These are phyloP conservation scores for Entomobrya multifasciata DNA, from an alignment of 2,888 invertebrate genomes.

Conservation along the genomic window DNA sequence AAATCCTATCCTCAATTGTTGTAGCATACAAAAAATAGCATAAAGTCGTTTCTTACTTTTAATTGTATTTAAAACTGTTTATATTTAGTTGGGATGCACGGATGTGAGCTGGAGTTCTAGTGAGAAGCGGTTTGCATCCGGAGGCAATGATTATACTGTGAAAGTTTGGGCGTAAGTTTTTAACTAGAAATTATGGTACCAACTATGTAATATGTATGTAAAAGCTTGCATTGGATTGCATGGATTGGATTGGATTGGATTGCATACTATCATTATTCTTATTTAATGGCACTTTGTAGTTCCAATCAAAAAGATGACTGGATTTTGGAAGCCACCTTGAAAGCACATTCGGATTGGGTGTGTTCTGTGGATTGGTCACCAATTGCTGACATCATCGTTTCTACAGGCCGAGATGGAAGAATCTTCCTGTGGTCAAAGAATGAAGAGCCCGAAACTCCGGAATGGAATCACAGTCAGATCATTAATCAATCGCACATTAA, in stretches of 20 bases:
- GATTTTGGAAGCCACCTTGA: conserved; percentile 95
- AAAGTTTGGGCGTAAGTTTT: conserved; percentile 89
- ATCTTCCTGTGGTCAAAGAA: conserved; percentile 44
- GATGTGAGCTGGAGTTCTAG: conserved; percentile 97
- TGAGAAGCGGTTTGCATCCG: conserved; percentile 93
- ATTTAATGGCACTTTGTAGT: background rate
- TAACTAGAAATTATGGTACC: no score
- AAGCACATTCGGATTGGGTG: conserved; percentile 99
- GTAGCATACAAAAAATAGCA: no score
- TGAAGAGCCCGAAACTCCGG: conserved; percentile 20
- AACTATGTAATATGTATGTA: background rate
- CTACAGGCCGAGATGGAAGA: conserved; percentile 46
- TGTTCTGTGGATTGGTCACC: conserved; percentile 99
- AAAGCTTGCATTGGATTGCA: background rate
- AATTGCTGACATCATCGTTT: conserved; percentile 87
- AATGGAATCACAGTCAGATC: conserved; percentile 53
- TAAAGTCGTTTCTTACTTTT: background rate
- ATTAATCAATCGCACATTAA: background rate
- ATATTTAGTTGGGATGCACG: conserved; percentile 91
- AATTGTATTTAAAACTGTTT: background rate
- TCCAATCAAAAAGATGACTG: conserved; percentile 87
- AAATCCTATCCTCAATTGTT: background rate
- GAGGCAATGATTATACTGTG: conserved; percentile 98
- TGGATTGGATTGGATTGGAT: background rate
- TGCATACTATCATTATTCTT: background rate